A percentile compares a stretch with the other conserved stretches of the same genome.
Evolutionary conservation across 1,140 invertebrate species (phyloP).

Genomic region (Heterodera carotae): DNA sequence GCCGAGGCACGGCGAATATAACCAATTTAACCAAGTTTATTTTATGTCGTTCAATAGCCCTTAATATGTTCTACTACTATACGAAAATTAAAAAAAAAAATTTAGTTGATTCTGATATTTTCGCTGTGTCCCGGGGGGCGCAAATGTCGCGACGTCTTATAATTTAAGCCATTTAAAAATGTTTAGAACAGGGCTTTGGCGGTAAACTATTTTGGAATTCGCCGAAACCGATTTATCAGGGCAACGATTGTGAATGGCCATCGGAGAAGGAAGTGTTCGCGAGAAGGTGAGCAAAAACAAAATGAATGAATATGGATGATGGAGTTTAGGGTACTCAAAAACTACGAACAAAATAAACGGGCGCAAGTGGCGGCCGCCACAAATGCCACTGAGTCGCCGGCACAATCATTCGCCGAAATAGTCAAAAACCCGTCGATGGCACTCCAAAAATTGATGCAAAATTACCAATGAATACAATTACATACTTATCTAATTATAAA

Average conservation of each 20-base stretch:
- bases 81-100: no score
- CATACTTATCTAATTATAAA: no score
- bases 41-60: no score
- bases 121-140: no score
- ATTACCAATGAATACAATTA: not conserved
- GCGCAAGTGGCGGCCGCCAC: conserved; percentile 30
- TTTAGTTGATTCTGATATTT: no score
- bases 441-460: conserved; percentile 62
- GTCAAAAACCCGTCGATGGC: conserved; percentile 61
- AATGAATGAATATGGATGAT: conserved; percentile 16
- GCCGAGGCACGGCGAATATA: no score
- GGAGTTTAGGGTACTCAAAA: conserved; percentile 62
- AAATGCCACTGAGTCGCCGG: conserved; percentile 54
- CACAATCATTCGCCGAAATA: conserved; percentile 59
- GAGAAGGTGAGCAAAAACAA: conserved; percentile 44
- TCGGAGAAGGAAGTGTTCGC: conserved; percentile 65
- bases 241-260: conserved; percentile 65
- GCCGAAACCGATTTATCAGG: conserved; percentile 63
- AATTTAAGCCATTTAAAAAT: not conserved
- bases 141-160: no score
- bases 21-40: no score
- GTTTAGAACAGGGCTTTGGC: conserved; percentile 53
- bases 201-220: conserved; percentile 65
- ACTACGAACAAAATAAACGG: conserved; percentile 56
- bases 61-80: no score